phyloP scores from a whole-genome alignment of 1,140 invertebrate species.

The Odontomachus brunneus region DNA sequence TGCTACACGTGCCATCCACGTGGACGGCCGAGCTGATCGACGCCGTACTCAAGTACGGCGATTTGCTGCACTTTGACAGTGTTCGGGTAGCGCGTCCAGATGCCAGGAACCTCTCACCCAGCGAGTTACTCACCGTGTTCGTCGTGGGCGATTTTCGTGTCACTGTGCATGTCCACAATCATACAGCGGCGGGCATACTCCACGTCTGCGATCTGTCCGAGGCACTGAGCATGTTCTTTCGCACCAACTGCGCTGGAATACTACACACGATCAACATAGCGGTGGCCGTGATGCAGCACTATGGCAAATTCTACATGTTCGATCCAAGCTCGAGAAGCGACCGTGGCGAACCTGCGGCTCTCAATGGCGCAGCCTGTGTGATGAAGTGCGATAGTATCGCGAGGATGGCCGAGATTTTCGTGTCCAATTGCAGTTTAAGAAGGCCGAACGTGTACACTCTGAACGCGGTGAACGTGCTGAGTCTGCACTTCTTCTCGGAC shows the following conservation, averaged over 20 bases:
- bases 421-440: conserved; percentile 74
- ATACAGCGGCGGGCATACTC: conserved; percentile 75
- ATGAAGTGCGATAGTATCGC: conserved; percentile 75
- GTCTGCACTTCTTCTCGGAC: conserved; percentile 76
- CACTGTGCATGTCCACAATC: conserved; percentile 69
- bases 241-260: conserved; percentile 69
- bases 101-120: conserved; percentile 73
- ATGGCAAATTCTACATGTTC: conserved; percentile 79
- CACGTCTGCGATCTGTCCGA: conserved; percentile 69
- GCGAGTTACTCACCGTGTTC: conserved; percentile 76
- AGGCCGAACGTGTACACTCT: conserved; percentile 77
- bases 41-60: conserved; percentile 74
- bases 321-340: conserved; percentile 75
- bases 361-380: conserved; percentile 74
- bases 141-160: conserved; percentile 77
- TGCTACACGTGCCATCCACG: conserved; percentile 77
- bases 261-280: conserved; percentile 73
- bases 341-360: conserved; percentile 37
- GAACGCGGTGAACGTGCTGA: conserved; percentile 76
- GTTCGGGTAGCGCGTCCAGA: conserved; percentile 63
- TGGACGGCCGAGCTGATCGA: conserved; percentile 78
- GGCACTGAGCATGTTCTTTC: conserved; percentile 69
- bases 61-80: conserved; percentile 74
- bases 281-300: conserved; percentile 78
- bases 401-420: conserved; percentile 73